Conservation (phyloP, 2,113 vertebrate species). For the Chunga burmeisteri region DNA sequence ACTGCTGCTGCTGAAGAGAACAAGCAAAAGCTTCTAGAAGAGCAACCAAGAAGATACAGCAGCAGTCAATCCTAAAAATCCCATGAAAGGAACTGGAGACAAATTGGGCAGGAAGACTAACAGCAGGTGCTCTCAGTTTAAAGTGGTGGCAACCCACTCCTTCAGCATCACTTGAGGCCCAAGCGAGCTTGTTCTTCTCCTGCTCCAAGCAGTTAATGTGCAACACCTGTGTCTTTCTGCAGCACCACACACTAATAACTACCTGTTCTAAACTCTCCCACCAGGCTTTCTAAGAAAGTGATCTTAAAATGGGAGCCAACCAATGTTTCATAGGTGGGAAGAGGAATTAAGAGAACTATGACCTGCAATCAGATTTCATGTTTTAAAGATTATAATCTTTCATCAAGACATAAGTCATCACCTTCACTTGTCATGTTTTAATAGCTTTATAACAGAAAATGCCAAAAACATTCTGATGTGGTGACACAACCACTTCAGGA, state of each 20-base stretch:
- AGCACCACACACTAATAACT: not conserved
- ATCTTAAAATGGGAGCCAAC: not conserved
- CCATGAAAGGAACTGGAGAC: not conserved
- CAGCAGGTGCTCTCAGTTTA: not conserved
- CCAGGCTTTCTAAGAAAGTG: not conserved
- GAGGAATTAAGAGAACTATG: not conserved
- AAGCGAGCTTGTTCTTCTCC: not conserved
- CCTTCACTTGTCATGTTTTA: not conserved
- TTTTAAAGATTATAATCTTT: not conserved
- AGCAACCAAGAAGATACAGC: rapidly evolving
- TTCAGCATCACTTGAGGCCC: not conserved
- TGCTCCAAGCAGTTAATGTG: not conserved
- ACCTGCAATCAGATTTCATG: not conserved
- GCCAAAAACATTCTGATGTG: not conserved
- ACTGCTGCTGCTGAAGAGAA: not conserved
- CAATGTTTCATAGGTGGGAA: not conserved
- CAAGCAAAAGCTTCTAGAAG: not conserved
- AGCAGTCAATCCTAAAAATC: not conserved
- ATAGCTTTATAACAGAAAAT: not conserved
- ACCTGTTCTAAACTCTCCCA: not conserved
- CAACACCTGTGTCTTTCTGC: not conserved
- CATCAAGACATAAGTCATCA: not conserved
- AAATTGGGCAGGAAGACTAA: not conserved
- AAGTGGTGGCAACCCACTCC: not conserved
- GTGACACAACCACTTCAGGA: not conserved